Evolutionary conservation across 2,797 vertebrate species (phyloP).

Genomic region (Premnoplex brunnescens): DNA sequence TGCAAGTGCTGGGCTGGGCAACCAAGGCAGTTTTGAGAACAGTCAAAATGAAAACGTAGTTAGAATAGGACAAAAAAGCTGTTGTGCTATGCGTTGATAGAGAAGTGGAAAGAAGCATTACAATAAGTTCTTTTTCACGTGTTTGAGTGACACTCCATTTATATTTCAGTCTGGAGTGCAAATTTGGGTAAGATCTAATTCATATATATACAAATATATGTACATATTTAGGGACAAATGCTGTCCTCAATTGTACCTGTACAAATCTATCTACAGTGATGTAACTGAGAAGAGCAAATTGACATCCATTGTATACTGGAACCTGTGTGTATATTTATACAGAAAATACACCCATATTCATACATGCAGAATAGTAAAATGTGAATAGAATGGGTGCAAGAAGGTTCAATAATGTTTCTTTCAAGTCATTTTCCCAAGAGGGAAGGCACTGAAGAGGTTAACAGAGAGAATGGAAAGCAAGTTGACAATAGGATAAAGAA

Average conservation of each 20-base stretch:
- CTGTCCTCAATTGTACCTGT: background rate
- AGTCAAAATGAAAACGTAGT: background rate
- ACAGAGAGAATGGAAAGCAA: conserved; percentile 68
- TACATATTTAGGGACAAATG: background rate
- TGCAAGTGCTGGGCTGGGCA: conserved; percentile 28
- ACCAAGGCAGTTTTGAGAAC: conserved; percentile 20
- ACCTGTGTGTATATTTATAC: conserved; percentile 3
- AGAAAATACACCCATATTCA: conserved; percentile 48
- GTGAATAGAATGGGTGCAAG: conserved; percentile 54
- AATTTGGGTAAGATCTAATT: conserved; percentile 42
- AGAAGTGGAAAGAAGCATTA: conserved; percentile 69
- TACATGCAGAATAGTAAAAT: conserved; percentile 43
- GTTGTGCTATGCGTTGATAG: background rate
- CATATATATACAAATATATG: background rate
- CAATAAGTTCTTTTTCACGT: conserved; percentile 2
- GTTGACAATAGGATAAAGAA: conserved; percentile 58
- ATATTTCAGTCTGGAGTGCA: conserved; percentile 1
- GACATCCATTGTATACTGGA: conserved; percentile 20
- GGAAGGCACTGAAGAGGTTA: conserved; percentile 60
- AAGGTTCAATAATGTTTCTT: conserved; percentile 45
- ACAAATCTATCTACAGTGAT: conserved; percentile 24
- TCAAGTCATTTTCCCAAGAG: conserved; percentile 59
- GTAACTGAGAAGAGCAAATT: conserved; percentile 59
- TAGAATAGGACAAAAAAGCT: conserved; percentile 21
- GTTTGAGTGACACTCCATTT: conserved; percentile 33